These are phyloP conservation scores for Tachyglossus aculeatus DNA, from an alignment of 2,797 vertebrate species.

Conservation along the genomic window DNA sequence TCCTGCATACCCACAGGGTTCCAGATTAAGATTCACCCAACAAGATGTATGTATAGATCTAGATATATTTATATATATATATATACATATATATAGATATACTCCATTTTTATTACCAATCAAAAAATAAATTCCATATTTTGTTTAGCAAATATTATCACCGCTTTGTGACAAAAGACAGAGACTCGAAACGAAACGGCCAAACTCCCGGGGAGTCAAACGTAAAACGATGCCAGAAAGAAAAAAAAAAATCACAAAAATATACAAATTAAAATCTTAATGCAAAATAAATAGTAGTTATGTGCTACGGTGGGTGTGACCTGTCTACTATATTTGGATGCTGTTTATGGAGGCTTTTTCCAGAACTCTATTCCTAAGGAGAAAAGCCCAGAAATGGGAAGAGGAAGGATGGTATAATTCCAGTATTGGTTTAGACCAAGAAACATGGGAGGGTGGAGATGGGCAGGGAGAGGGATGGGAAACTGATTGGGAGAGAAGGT, in stretches of 20 bases:
- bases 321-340: constrained; percentile 32
- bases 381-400: no score
- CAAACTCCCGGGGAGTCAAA: constrained; percentile 66
- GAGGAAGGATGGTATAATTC: constrained; percentile 4
- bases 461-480: not conserved
- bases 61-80: no score
- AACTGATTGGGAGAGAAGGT: constrained; percentile 52
- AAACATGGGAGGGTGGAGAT: constrained; percentile 37
- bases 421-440: constrained; percentile 49
- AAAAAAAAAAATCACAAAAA: constrained; percentile 62
- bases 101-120: constrained; percentile 66
- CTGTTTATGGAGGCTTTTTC: constrained; percentile 4
- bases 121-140: constrained; percentile 71
- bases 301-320: constrained; percentile 37
- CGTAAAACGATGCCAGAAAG: constrained; percentile 63
- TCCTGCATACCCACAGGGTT: no score
- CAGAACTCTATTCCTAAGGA: no score
- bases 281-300: constrained; percentile 83
- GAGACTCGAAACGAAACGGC: constrained; percentile 60
- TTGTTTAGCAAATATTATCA: constrained; percentile 66
- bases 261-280: constrained; percentile 75
- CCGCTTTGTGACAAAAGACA: constrained; percentile 67
- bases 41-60: no score
- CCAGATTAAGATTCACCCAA: no score
- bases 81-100: constrained; percentile 25